These are phyloP conservation scores for Drosophila nr. fundita DNA, from an alignment of 2,888 invertebrate genomes.

Conservation along the genomic window DNA sequence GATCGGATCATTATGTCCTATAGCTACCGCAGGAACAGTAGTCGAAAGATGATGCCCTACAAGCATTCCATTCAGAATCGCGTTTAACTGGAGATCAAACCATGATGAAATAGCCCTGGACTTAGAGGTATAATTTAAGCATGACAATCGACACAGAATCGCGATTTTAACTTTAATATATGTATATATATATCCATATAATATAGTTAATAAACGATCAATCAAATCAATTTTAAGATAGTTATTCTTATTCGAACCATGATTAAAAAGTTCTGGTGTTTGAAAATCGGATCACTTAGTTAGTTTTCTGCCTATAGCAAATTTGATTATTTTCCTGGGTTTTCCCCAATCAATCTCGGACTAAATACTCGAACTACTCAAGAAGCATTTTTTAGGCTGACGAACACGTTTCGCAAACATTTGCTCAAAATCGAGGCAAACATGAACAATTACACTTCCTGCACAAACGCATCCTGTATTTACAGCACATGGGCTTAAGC, in stretches of 20 bases:
- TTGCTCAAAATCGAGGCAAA: conserved; percentile 35
- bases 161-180: neutral
- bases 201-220: no score
- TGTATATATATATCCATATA: no score
- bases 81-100: accelerated
- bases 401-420: conserved; percentile 65
- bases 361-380: neutral
- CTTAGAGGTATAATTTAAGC: accelerated
- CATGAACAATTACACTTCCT: conserved; percentile 71
- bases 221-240: neutral
- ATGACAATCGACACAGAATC: neutral
- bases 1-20: neutral
- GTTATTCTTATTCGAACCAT: neutral
- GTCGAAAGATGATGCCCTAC: neutral
- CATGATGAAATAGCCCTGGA: neutral
- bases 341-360: no score
- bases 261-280: neutral
- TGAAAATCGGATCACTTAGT: neutral
- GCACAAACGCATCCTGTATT: conserved; percentile 57
- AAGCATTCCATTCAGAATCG: neutral
- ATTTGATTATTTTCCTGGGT: neutral
- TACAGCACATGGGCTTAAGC: conserved; percentile 59
- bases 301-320: neutral
- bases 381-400: conserved; percentile 11
- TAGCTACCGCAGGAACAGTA: neutral